These are phyloP conservation scores for Neoascia interrupta DNA, from an alignment of 2,888 invertebrate genomes.

Conservation along the genomic window DNA sequence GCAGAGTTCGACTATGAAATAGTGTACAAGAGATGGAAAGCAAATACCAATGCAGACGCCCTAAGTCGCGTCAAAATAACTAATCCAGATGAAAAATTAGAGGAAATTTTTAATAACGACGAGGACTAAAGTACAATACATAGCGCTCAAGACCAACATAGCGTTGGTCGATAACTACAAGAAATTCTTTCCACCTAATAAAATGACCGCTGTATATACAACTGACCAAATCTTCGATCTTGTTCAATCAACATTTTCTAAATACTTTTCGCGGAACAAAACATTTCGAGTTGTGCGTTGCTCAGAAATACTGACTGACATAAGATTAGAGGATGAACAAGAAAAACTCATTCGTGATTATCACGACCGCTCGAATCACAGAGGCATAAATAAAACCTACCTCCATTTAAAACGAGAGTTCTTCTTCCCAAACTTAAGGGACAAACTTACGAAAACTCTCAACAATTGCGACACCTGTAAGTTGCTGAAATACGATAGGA, in stretches of 20 bases:
- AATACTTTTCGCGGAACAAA: conserved; percentile 3
- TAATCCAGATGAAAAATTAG: neutral
- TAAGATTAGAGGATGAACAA: conserved; percentile 26
- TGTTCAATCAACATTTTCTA: neutral
- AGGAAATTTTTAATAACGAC: too few species aligned
- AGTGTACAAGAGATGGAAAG: neutral
- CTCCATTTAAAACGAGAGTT: conserved; percentile 31
- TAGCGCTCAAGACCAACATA: too few species aligned
- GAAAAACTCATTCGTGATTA: conserved; percentile 29
- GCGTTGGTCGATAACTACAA: neutral
- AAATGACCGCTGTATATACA: neutral
- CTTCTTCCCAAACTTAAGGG: conserved; percentile 52
- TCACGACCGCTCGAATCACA: conserved; percentile 27
- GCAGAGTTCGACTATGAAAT: conserved; percentile 71
- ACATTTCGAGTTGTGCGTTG: neutral
- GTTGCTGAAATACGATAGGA: conserved; percentile 4
- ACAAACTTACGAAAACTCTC: conserved; percentile 19
- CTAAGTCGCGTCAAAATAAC: neutral
- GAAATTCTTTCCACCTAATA: neutral
- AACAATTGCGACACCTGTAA: conserved; percentile 56
- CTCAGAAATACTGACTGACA: conserved; percentile 17
- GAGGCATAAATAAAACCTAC: conserved; percentile 43
- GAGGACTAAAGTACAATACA: too few species aligned
- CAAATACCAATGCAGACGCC: neutral
- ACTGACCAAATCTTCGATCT: neutral